These are phyloP conservation scores for Dicrurus megarhynchus DNA, from an alignment of 2,113 vertebrate genomes.

Conservation along the genomic window DNA sequence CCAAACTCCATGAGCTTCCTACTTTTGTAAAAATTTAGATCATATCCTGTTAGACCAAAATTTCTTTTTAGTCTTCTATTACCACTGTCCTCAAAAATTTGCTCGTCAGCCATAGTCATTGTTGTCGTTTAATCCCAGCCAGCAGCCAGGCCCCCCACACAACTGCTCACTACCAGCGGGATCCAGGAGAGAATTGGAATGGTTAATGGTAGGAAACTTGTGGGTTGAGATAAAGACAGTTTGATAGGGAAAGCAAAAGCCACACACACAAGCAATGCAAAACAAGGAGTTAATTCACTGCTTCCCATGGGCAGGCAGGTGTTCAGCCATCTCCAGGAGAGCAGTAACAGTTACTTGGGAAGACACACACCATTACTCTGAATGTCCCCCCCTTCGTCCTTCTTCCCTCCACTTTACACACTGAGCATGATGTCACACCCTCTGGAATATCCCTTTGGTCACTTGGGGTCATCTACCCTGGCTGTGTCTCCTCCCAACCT, in stretches of 20 bases:
- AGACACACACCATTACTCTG: background rate
- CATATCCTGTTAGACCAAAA: background rate
- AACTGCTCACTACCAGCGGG: background rate
- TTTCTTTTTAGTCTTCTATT: background rate
- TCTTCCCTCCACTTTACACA: too few relatives aligned
- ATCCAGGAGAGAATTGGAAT: rapidly evolving
- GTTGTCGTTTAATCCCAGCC: background rate
- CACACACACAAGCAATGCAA: background rate
- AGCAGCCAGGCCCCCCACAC: background rate
- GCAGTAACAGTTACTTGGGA: background rate
- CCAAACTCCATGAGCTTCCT: background rate
- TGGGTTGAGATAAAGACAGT: background rate
- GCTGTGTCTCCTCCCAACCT: background rate
- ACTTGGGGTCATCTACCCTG: background rate
- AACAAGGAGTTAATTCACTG: background rate
- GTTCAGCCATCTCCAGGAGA: background rate
- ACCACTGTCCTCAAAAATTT: background rate
- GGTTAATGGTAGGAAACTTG: too few relatives aligned
- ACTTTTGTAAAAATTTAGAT: background rate
- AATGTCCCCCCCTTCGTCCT: background rate
- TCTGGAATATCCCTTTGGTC: background rate
- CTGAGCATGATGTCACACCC: rapidly evolving
- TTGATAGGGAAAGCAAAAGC: background rate
- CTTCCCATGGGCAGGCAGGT: background rate
- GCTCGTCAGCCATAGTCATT: background rate